Conservation (phyloP, 1,140 invertebrate species). For the Macrobrachium rosenbergii region DNA sequence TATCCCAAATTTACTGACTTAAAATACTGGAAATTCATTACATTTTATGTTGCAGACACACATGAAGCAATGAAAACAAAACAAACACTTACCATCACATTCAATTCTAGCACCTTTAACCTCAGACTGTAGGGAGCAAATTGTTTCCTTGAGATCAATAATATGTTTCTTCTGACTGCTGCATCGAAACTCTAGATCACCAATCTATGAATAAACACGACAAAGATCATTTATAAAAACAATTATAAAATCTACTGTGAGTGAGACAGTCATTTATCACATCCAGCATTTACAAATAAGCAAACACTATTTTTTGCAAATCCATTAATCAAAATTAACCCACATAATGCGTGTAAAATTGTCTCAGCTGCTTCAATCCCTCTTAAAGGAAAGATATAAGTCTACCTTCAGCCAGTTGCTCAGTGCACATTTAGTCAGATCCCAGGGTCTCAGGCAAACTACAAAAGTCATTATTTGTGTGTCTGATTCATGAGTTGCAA, state of each 20-base stretch:
- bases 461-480: no score
- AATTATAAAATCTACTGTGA: background rate
- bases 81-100: slow-evolving; percentile 33
- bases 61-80: background rate
- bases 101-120: slow-evolving; percentile 38
- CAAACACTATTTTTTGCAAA: no score
- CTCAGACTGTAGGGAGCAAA: slow-evolving; percentile 44
- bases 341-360: no score
- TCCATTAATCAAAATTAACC: no score
- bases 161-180: slow-evolving; percentile 27
- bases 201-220: slow-evolving; percentile 26
- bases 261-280: background rate
- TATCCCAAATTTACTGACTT: background rate
- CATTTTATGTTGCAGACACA: background rate
- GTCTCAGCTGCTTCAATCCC: no score
- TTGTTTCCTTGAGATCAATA: slow-evolving; percentile 37
- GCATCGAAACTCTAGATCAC: slow-evolving; percentile 38
- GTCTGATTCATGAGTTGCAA: no score
- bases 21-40: background rate
- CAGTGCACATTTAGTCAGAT: no score
- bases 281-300: background rate
- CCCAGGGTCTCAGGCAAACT: no score
- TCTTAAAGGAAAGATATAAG: no score
- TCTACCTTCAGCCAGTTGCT: no score
- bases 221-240: no score